phyloP scores from a whole-genome alignment of 2,888 invertebrate genomes.

The Schizotus pectinicornis region DNA sequence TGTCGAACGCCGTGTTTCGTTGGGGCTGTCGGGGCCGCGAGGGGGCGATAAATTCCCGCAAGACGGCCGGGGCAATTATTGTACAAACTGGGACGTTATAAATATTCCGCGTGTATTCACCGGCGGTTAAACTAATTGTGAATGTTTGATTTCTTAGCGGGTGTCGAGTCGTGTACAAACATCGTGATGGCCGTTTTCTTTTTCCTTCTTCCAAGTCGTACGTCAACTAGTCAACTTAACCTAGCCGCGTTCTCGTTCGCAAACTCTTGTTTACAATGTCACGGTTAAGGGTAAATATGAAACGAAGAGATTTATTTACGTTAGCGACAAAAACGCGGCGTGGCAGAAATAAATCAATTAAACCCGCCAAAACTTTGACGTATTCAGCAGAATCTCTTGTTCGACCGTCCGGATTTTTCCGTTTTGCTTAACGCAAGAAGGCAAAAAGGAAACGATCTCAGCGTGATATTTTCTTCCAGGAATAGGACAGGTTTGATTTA shows the following conservation, averaged over 20 bases:
- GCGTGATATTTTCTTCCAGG: neutral
- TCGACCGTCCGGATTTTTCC: neutral
- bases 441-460: neutral
- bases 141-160: constrained; percentile 19
- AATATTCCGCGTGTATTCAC: constrained; percentile 8
- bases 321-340: constrained; percentile 8
- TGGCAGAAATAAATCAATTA: constrained; percentile 5
- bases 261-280: constrained; percentile 12
- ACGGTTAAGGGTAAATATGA: constrained; percentile 11
- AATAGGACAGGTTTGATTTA: constrained; percentile 12
- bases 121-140: constrained; percentile 11
- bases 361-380: neutral
- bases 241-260: constrained; percentile 2
- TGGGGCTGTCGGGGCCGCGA: no score
- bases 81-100: neutral
- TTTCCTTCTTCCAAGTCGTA: neutral
- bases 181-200: constrained; percentile 20
- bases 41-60: no score
- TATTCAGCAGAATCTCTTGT: no score
- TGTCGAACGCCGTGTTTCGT: no score
- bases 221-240: no score
- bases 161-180: constrained; percentile 22
- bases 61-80: no score
- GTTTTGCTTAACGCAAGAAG: neutral
- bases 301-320: constrained; percentile 6